These are phyloP conservation scores for Cheilosia vernalis DNA, from an alignment of 2,888 invertebrate species.

Conservation along the genomic window DNA sequence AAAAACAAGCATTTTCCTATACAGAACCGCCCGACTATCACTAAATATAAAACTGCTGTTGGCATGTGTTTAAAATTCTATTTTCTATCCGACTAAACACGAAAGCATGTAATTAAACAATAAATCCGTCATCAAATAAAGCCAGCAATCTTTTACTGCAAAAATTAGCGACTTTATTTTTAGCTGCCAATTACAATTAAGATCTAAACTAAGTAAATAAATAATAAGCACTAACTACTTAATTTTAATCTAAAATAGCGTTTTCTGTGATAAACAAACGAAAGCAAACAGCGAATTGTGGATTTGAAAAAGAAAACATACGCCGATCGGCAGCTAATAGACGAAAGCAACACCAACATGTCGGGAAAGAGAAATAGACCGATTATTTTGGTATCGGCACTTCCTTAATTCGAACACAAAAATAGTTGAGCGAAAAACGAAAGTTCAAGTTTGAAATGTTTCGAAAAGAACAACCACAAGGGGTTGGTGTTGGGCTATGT, in stretches of 20 bases:
- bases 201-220: constrained; percentile 58
- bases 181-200: constrained; percentile 55
- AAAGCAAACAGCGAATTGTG: not conserved
- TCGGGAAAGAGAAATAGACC: not conserved
- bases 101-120: not conserved
- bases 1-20: not conserved
- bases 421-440: constrained; percentile 39
- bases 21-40: no score
- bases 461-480: not conserved
- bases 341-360: not conserved
- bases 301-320: not conserved
- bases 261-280: not conserved
- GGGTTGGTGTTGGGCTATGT: not conserved
- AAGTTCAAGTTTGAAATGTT: constrained; percentile 46
- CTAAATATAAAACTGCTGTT: not conserved
- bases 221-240: constrained; percentile 29
- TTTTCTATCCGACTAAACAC: constrained; percentile 19
- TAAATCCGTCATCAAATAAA: constrained; percentile 48
- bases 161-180: constrained; percentile 59
- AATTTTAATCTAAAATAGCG: constrained; percentile 26
- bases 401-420: constrained; percentile 22
- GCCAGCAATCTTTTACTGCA: constrained; percentile 54
- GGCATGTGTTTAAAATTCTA: constrained; percentile 5
- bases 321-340: not conserved
- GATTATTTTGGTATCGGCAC: not conserved